Evolutionary conservation across 2,797 vertebrate genomes (phyloP).

Genomic region (Bryconaethiops microstoma): DNA sequence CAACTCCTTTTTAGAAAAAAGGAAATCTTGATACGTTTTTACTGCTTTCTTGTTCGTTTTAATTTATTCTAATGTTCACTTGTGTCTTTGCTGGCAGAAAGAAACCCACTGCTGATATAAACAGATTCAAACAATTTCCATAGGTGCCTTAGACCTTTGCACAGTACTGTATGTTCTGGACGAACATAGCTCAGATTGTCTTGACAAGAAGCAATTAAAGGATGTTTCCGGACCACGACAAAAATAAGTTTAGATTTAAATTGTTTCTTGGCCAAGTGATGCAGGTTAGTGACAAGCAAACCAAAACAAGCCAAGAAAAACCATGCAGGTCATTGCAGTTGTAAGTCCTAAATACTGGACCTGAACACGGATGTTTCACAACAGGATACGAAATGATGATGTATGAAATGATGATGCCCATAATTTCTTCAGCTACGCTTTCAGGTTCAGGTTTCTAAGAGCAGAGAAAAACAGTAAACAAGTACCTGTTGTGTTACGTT

Average conservation of each 20-base stretch:
- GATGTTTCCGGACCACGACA: constrained; percentile 55
- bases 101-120: too few species aligned
- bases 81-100: too few species aligned
- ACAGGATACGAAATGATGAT: not conserved
- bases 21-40: too few species aligned
- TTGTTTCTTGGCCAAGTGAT: not conserved
- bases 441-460: constrained; percentile 2
- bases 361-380: not conserved
- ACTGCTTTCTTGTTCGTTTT: too few species aligned
- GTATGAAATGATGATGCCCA: not conserved
- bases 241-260: not conserved
- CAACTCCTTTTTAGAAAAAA: too few species aligned
- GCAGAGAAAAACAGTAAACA: constrained; percentile 4
- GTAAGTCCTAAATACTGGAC: not conserved
- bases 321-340: not conserved
- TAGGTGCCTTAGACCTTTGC: too few species aligned
- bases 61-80: too few species aligned
- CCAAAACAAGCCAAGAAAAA: not conserved
- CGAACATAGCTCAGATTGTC: constrained; percentile 4
- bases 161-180: not conserved
- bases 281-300: constrained; percentile 6
- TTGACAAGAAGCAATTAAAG: constrained; percentile 42
- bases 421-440: not conserved
- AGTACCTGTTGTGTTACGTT: constrained; percentile 27
- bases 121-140: too few species aligned